Conservation (phyloP, 2,113 vertebrate genomes). For the Psittacara wagleri region DNA sequence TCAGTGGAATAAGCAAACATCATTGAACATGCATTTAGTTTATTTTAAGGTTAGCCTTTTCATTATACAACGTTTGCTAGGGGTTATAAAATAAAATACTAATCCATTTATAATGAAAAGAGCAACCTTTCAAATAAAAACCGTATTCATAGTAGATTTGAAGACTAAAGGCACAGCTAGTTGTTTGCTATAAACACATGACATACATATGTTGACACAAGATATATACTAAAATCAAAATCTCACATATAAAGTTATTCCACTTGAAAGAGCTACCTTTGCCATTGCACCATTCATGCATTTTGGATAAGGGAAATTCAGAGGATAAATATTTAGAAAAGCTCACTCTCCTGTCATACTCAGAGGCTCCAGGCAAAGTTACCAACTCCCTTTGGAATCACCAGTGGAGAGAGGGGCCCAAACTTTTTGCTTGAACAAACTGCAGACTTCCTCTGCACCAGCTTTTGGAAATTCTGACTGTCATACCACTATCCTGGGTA, state of each 20-base stretch:
- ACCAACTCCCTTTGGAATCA: neutral
- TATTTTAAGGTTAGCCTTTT: conserved; percentile 43
- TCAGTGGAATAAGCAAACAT: conserved; percentile 33
- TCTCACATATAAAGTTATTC: neutral
- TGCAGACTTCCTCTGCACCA: neutral
- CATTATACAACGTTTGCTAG: conserved; percentile 25
- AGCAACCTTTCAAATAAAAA: conserved; percentile 31
- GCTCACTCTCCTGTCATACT: accelerated
- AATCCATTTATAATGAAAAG: conserved; percentile 46
- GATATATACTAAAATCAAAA: neutral
- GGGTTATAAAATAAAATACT: conserved; percentile 53
- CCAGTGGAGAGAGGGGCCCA: neutral
- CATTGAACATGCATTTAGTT: conserved; percentile 49
- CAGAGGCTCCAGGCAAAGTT: neutral
- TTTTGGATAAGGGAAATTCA: neutral
- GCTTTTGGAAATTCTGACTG: neutral
- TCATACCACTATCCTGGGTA: neutral
- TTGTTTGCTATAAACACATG: neutral
- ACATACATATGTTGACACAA: neutral
- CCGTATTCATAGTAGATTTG: neutral
- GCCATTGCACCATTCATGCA: neutral
- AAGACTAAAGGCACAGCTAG: neutral
- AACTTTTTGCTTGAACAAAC: neutral
- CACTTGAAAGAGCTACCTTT: neutral
- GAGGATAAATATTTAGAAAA: neutral